Conservation (phyloP, 2,888 invertebrate species). For the Drosophila atripex region DNA sequence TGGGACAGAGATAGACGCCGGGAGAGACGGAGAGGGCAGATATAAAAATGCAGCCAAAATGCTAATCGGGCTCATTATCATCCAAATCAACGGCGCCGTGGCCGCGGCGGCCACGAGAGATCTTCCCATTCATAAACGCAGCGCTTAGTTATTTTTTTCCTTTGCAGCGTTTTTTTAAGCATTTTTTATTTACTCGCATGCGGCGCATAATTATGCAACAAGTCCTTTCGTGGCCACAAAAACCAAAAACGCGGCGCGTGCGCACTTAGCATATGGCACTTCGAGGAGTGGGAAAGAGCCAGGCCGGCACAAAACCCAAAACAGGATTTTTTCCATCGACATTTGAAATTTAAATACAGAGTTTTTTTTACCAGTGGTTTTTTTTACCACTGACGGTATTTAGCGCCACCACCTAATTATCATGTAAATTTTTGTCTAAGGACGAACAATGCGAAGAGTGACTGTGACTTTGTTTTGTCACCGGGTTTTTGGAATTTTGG, state of each 20-base stretch:
- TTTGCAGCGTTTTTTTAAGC: slow-evolving; percentile 35
- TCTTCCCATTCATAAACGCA: slow-evolving; percentile 78
- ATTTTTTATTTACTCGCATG: slow-evolving; percentile 59
- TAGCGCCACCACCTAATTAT: slow-evolving; percentile 70
- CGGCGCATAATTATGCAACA: slow-evolving; percentile 79
- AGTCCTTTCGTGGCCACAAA: slow-evolving; percentile 69
- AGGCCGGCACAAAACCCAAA: slow-evolving; percentile 8
- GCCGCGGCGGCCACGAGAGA: slow-evolving; percentile 34
- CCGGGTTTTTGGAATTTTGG: slow-evolving; percentile 34
- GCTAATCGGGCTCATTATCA: slow-evolving; percentile 81
- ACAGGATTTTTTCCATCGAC: slow-evolving; percentile 74
- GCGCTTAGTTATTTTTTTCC: slow-evolving; percentile 55
- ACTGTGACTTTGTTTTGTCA: slow-evolving; percentile 49
- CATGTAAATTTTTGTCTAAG: slow-evolving; percentile 73
- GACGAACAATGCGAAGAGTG: slow-evolving; percentile 47
- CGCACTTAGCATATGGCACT: slow-evolving; percentile 77
- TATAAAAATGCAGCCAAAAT: slow-evolving; percentile 73
- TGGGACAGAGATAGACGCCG: slow-evolving; percentile 23
- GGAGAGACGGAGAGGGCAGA: slow-evolving; percentile 3
- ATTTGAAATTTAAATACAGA: slow-evolving; percentile 75
- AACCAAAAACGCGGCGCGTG: slow-evolving; percentile 73
- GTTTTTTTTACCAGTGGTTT: slow-evolving; percentile 32
- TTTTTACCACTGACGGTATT: slow-evolving; percentile 30
- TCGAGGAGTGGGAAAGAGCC: slow-evolving; percentile 36
- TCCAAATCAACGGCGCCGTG: slow-evolving; percentile 66